A percentile compares a stretch with the other conserved stretches of the same genome.
phyloP scores from a whole-genome alignment of 1,140 invertebrate species.

The Goniozus legneri region DNA sequence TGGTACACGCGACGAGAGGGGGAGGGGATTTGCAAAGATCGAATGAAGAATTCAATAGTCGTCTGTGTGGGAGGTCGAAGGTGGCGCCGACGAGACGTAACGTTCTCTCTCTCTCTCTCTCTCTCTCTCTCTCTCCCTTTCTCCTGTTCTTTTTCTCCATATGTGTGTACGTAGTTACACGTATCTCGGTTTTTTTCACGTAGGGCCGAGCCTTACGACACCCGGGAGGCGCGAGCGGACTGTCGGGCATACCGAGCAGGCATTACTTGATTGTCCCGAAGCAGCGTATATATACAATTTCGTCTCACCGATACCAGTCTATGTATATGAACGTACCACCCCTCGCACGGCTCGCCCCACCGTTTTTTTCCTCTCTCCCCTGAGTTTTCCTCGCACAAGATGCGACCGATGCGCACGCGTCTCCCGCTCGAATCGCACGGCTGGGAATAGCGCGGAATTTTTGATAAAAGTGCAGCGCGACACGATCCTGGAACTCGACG shows the following conservation, averaged over 20 bases:
- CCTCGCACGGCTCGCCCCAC: background rate
- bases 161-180: too few species aligned
- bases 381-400: background rate
- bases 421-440: conserved; percentile 27
- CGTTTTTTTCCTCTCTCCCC: conserved; percentile 1
- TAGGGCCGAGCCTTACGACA: conserved; percentile 36
- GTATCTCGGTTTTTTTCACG: conserved; percentile 26
- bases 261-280: conserved; percentile 52
- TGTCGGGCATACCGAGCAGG: conserved; percentile 49
- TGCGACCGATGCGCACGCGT: too few species aligned
- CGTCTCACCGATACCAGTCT: conserved; percentile 6
- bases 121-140: too few species aligned
- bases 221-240: conserved; percentile 33
- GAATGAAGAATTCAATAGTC: conserved; percentile 33
- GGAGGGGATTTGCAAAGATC: background rate
- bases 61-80: conserved; percentile 2
- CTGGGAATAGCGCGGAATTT: conserved; percentile 34
- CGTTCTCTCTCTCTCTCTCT: too few species aligned
- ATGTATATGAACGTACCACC: background rate
- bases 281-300: background rate
- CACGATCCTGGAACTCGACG: too few species aligned
- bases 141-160: too few species aligned
- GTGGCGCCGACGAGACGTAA: too few species aligned
- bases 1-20: too few species aligned
- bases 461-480: conserved; percentile 34